Evolutionary conservation across 2,888 invertebrate species (phyloP).

Genomic region (Sinopyrophorus schimmeli): DNA sequence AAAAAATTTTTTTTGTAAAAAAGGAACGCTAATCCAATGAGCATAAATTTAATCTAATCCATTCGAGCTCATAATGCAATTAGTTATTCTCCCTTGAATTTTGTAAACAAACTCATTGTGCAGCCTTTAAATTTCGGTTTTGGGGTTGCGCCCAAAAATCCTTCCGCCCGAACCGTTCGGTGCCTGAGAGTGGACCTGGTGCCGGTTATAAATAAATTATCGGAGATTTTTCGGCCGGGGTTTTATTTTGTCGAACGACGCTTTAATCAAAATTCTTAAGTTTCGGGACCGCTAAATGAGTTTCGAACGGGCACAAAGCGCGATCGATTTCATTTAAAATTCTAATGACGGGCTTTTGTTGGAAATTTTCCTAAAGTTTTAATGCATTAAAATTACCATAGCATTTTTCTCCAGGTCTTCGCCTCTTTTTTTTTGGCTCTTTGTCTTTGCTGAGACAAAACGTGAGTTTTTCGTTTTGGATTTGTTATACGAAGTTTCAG

Average conservation of each 20-base stretch:
- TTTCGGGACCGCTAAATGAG: conserved; percentile 4
- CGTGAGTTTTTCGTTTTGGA: too few species aligned
- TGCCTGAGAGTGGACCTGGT: too few species aligned
- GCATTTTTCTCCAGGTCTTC: conserved; percentile 4
- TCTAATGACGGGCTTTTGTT: conserved; percentile 15
- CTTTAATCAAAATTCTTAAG: conserved; percentile 16
- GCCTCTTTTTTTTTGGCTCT: too few species aligned
- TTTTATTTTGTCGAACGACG: too few species aligned
- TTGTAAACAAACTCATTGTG: conserved; percentile 9
- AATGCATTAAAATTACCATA: conserved; percentile 13
- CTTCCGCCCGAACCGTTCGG: too few species aligned
- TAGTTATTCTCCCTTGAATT: conserved; percentile 14
- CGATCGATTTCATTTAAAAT: conserved; percentile 19
- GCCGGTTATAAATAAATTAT: too few species aligned
- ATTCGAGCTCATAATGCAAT: conserved; percentile 15
- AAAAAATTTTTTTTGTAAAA: too few species aligned
- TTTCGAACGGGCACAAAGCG: conserved; percentile 6
- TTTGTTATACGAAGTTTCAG: too few species aligned
- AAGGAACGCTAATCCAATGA: conserved; percentile 13
- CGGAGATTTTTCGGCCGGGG: too few species aligned
- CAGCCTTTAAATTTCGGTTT: conserved; percentile 12
- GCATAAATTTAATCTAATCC: conserved; percentile 17
- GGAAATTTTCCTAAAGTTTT: conserved; percentile 14
- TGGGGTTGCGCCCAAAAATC: too few species aligned
- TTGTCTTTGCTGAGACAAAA: too few species aligned